Percentiles rank a stretch among this genome's conserved stretches.
Evolutionary conservation across 2,113 vertebrate genomes (phyloP).

Genomic region (Acanthisitta chloris): DNA sequence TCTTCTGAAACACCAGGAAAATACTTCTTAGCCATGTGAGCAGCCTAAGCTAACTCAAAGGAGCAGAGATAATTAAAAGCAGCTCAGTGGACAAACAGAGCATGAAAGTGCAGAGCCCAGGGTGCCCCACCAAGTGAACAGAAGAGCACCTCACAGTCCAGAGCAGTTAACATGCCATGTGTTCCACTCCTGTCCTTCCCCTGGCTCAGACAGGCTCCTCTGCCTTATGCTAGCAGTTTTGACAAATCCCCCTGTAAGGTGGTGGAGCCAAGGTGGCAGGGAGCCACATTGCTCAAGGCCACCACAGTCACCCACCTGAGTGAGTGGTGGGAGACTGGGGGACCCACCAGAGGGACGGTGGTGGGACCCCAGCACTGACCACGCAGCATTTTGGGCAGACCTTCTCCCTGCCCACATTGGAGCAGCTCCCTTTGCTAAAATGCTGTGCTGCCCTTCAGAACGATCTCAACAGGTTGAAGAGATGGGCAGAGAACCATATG

Average conservation of each 20-base stretch:
- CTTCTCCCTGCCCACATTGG: background rate
- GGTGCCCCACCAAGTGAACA: accelerated
- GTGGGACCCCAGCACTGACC: background rate
- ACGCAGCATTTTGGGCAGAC: accelerated
- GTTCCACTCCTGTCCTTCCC: background rate
- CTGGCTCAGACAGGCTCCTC: background rate
- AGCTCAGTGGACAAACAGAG: background rate
- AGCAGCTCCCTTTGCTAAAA: background rate
- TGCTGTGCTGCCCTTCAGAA: background rate
- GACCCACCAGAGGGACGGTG: background rate
- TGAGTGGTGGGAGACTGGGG: background rate
- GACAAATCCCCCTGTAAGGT: background rate
- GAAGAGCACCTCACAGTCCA: accelerated
- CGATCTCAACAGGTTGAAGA: background rate
- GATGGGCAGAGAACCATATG: background rate
- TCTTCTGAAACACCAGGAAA: background rate
- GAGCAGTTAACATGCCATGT: accelerated
- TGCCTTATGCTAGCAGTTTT: accelerated
- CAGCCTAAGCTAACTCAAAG: background rate
- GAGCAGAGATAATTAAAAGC: background rate
- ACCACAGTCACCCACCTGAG: background rate
- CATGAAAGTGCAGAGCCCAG: background rate
- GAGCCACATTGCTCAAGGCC: background rate
- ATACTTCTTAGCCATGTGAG: background rate
- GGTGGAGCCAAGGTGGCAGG: background rate